Percentiles rank a stretch among this genome's conserved stretches.
These are phyloP conservation scores for Latrodectus elegans DNA, from an alignment of 2,888 invertebrate genomes.

Conservation along the genomic window DNA sequence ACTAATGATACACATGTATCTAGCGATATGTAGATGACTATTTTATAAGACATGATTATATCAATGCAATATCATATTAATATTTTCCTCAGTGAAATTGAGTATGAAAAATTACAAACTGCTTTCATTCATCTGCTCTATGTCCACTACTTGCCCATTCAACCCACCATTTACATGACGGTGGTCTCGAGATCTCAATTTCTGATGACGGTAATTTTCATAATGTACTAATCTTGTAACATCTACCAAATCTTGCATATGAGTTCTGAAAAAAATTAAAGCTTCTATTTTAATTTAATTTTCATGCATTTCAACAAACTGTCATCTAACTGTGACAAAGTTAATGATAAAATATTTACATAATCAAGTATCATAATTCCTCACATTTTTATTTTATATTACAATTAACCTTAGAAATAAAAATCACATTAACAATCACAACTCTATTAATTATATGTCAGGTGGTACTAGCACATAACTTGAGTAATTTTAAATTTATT, in stretches of 20 bases:
- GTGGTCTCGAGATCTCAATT: slow-evolving; percentile 48
- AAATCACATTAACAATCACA: too few species aligned
- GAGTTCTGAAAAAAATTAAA: slow-evolving; percentile 70
- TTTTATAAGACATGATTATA: background rate
- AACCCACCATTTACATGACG: slow-evolving; percentile 55
- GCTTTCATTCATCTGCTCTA: slow-evolving; percentile 65
- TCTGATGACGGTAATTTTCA: slow-evolving; percentile 72
- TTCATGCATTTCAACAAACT: too few species aligned
- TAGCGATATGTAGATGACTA: background rate
- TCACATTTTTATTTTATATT: too few species aligned
- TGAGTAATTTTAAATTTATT: too few species aligned
- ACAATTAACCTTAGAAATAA: too few species aligned
- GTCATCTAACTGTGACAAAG: too few species aligned
- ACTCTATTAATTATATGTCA: too few species aligned
- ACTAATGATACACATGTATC: background rate
- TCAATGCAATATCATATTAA: background rate
- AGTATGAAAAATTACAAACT: slow-evolving; percentile 44
- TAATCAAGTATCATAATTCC: too few species aligned
- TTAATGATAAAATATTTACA: too few species aligned
- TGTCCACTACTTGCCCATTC: slow-evolving; percentile 62
- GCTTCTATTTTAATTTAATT: too few species aligned
- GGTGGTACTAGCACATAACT: too few species aligned
- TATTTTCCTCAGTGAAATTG: too few species aligned
- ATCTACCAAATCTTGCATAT: slow-evolving; percentile 73
- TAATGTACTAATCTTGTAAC: slow-evolving; percentile 72